A percentile compares a stretch with the other conserved stretches of the same genome.
phyloP scores from a whole-genome alignment of 2,797 vertebrate species.

The Anniella stebbinsi region DNA sequence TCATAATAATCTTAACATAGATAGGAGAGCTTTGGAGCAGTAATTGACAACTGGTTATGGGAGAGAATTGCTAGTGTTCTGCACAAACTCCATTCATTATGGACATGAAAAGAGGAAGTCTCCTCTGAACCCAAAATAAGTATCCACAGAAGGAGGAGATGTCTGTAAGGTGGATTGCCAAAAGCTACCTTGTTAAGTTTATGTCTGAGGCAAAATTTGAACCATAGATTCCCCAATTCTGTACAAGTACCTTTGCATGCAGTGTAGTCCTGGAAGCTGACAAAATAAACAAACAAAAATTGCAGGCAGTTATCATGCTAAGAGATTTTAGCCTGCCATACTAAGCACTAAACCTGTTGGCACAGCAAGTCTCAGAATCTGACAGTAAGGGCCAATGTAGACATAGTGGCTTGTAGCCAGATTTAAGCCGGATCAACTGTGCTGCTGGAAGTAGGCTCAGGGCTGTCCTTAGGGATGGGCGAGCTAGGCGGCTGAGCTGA shows the following conservation, averaged over 20 bases:
- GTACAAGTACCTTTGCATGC: background rate
- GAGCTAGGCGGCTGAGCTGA: no score
- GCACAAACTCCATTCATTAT: background rate
- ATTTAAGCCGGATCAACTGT: no score
- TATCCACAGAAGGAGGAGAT: background rate
- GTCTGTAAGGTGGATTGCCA: background rate
- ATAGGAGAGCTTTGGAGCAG: background rate
- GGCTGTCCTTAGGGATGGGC: no score
- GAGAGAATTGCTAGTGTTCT: background rate
- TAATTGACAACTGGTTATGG: background rate
- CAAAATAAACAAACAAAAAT: no score
- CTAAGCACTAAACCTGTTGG: background rate
- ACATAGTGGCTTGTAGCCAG: background rate
- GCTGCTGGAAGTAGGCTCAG: no score
- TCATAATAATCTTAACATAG: slow-evolving; percentile 3
- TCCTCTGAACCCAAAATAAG: background rate
- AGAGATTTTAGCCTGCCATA: background rate
- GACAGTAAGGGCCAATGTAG: background rate
- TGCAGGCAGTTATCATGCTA: background rate
- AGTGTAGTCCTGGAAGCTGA: background rate
- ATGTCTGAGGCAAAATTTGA: background rate
- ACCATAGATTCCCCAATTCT: background rate
- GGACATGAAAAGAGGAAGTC: background rate
- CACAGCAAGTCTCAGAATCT: background rate
- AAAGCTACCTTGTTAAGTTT: background rate